These are phyloP conservation scores for Sylvia borin DNA, from an alignment of 2,797 vertebrate species.

Conservation along the genomic window DNA sequence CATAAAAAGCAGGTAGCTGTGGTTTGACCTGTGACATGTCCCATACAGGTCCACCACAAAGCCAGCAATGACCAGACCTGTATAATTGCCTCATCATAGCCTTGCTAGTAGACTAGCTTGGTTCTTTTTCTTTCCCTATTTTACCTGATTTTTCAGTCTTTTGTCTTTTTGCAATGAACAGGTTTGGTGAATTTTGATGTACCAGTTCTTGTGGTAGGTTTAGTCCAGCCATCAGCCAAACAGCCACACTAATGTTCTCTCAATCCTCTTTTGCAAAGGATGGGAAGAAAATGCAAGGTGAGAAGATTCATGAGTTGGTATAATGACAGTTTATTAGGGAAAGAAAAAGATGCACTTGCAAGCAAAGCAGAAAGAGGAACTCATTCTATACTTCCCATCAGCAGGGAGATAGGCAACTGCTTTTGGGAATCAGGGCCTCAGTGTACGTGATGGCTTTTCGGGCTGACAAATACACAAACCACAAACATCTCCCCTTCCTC, in stretches of 20 bases:
- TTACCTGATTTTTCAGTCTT: not conserved
- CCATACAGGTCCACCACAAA: not conserved
- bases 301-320: not conserved
- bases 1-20: not conserved
- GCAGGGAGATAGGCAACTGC: not conserved
- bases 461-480: not conserved
- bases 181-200: not conserved
- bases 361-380: slow-evolving; percentile 49
- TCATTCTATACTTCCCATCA: not conserved
- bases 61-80: not conserved
- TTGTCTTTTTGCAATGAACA: not conserved
- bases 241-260: not conserved
- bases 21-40: not conserved
- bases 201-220: not conserved
- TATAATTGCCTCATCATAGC: not conserved
- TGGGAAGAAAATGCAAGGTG: not conserved
- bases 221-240: not conserved
- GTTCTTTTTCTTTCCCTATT: not conserved
- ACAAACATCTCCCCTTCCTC: not conserved
- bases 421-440: not conserved
- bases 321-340: not conserved
- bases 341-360: slow-evolving; percentile 18
- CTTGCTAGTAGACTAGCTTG: not conserved
- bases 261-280: not conserved
- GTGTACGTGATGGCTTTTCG: not conserved